phyloP scores from a whole-genome alignment of 2,888 invertebrate genomes.

The Tetranychus piercei region DNA sequence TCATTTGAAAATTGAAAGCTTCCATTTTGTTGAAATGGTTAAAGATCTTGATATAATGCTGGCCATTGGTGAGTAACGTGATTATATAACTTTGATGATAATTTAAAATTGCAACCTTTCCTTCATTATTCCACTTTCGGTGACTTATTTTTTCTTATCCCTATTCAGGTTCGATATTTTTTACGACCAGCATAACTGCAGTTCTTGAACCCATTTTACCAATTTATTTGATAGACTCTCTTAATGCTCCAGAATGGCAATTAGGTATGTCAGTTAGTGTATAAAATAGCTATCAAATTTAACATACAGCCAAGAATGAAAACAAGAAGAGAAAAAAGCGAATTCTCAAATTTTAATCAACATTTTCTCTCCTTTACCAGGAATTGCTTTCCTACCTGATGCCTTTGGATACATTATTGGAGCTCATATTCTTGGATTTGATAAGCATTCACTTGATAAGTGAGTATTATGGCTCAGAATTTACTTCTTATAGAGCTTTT shows the following conservation, averaged over 20 bases:
- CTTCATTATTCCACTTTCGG: not conserved
- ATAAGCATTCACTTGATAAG: slow-evolving; percentile 45
- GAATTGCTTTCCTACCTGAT: slow-evolving; percentile 65
- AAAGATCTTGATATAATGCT: slow-evolving; percentile 23
- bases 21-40: slow-evolving; percentile 15
- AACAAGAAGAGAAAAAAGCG: too few species aligned
- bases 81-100: not conserved
- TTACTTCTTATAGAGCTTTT: slow-evolving; percentile 19
- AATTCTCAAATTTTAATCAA: too few species aligned
- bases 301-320: too few species aligned
- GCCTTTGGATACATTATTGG: slow-evolving; percentile 63
- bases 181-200: slow-evolving; percentile 62
- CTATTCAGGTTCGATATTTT: slow-evolving; percentile 45
- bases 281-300: not conserved
- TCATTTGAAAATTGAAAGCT: not conserved
- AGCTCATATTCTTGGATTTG: slow-evolving; percentile 53
- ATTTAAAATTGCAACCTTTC: not conserved
- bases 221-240: slow-evolving; percentile 52
- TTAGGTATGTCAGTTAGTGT: slow-evolving; percentile 33
- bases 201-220: slow-evolving; percentile 63
- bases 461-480: not conserved
- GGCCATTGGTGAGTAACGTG: slow-evolving; percentile 21
- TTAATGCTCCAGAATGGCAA: slow-evolving; percentile 41
- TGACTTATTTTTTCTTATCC: not conserved
- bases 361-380: slow-evolving; percentile 30